Base-by-base conservation (phyloP, 1,140 invertebrate genomes). In the Penaeus indicus region DNA sequence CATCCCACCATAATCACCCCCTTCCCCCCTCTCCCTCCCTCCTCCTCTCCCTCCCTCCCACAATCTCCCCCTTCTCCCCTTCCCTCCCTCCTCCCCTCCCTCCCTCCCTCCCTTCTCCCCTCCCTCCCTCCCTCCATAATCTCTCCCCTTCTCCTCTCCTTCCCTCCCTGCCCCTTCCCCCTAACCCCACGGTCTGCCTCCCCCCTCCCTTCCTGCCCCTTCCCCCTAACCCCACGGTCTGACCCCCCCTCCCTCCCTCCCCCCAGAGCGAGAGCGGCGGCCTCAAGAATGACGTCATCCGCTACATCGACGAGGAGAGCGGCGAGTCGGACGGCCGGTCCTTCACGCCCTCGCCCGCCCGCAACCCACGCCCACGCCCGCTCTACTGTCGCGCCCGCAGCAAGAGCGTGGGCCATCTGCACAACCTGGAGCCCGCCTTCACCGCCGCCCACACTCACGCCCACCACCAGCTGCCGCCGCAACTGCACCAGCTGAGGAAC, bases 381-480 rank as follows among this genome's bases (percentile, higher is more conserved):
- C 42, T 88, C 61, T 84, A 69, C 83, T 80, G 27, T 27, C 85
- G 90, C 38, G 90, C 89, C 62, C 93, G 96, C 21, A 97, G 96
- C 91, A 97, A 96, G 92, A 97, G 96, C 92, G 96, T 97, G 3
- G 96, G 96, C 1, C 97, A 97, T 91, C 93, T 97, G 84, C 96
- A 97, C 91, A 94, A 96, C 69, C 95, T 97, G 0, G 96, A 97
- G 91, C 94, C 95, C 0, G 95, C 95, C 87, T 94, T 96, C 88
- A 94, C 96, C 5, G 95, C 96, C 21, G 95, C 95, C 32, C 95
- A 96, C 21, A 95, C 95, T 32, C 95, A 96, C 87, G 16, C 78
- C 11, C 42, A 54, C 78, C 27, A n/a, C 60, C 78, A 38, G 21
- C 89, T 77, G 27, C 63, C 84, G 16, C 69, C 84, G 16, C 88